phyloP scores from a whole-genome alignment of 2,888 invertebrate genomes.

The Brenthis hecate region DNA sequence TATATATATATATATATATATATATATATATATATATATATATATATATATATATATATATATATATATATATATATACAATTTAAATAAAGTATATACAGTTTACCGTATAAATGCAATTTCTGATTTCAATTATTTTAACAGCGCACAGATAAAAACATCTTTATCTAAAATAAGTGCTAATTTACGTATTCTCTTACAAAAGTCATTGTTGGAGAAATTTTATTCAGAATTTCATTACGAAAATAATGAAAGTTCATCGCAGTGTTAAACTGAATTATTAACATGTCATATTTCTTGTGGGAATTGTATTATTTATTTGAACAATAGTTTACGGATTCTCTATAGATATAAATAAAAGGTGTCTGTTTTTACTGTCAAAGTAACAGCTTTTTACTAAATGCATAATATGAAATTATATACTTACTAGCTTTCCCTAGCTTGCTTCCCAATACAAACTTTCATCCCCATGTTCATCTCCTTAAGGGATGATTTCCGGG shows the following conservation, averaged over 20 bases:
- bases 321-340: conserved; percentile 19
- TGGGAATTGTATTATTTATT: conserved; percentile 19
- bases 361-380: not conserved
- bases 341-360: not conserved
- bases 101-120: not conserved
- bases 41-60: too few species aligned
- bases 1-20: too few species aligned
- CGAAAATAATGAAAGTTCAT: conserved; percentile 34
- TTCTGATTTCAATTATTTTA: conserved; percentile 1
- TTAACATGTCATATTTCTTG: conserved; percentile 30
- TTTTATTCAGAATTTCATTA: conserved; percentile 28
- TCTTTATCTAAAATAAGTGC: conserved; percentile 6
- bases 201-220: conserved; percentile 21
- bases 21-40: too few species aligned
- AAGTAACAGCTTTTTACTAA: too few species aligned
- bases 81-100: not conserved
- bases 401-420: too few species aligned
- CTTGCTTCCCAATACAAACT: too few species aligned
- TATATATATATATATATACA: too few species aligned
- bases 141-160: conserved; percentile 3
- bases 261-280: conserved; percentile 35
- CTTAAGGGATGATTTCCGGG: too few species aligned
- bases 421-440: too few species aligned
- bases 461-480: too few species aligned
- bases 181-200: conserved; percentile 10